A percentile compares a stretch with the other conserved stretches of the same genome.
Conservation (phyloP, 1,140 invertebrate species). For the Calliphora vicina region DNA sequence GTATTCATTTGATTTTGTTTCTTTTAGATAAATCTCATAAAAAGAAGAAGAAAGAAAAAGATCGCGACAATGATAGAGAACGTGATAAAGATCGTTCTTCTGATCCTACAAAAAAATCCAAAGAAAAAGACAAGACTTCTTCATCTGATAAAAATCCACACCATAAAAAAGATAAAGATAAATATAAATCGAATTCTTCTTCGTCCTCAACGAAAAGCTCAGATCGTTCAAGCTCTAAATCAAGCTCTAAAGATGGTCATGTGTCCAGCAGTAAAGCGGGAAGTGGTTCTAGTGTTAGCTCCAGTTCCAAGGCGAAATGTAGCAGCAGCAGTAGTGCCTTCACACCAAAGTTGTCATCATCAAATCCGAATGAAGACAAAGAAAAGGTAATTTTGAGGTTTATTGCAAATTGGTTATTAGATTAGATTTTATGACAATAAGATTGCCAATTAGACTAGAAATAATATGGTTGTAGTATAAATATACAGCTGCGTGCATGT, state of each 20-base stretch:
- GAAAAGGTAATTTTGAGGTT: too few relatives aligned
- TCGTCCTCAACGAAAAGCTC: background rate
- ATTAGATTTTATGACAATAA: too few relatives aligned
- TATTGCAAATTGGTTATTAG: too few relatives aligned
- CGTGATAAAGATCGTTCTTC: conserved; percentile 51
- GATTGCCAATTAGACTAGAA: too few relatives aligned
- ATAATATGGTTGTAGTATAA: too few relatives aligned
- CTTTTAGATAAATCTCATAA: conserved; percentile 39
- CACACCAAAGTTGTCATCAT: too few relatives aligned
- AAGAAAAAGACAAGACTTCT: background rate
- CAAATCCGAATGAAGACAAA: too few relatives aligned
- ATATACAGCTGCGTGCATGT: too few relatives aligned
- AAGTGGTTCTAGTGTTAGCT: conserved; percentile 24
- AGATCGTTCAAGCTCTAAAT: conserved; percentile 4
- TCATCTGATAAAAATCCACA: background rate
- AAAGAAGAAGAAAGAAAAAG: conserved; percentile 42
- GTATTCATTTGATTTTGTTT: background rate
- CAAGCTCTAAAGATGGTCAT: background rate
- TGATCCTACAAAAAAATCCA: conserved; percentile 9
- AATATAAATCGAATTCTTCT: background rate
- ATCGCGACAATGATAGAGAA: conserved; percentile 39
- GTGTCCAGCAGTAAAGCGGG: background rate
- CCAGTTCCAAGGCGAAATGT: conserved; percentile 42
- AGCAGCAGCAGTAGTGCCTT: conserved; percentile 27
- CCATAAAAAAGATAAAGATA: background rate